A percentile compares a stretch with the other conserved stretches of the same genome.
phyloP scores from a whole-genome alignment of 2,113 vertebrate species.

The Chinchilla lanigera region DNA sequence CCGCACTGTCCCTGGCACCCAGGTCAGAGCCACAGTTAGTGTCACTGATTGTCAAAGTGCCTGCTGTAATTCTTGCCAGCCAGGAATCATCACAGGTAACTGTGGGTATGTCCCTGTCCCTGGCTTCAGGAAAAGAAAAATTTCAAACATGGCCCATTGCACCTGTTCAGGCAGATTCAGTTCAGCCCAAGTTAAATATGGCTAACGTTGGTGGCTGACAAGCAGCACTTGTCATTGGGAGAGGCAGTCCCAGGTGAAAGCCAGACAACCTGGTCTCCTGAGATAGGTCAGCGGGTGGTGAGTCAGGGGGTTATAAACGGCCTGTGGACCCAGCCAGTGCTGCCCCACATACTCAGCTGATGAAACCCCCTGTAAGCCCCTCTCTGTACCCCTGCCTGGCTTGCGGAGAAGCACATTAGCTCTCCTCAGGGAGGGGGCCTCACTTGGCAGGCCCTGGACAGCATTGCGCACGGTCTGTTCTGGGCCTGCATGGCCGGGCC shows the following conservation, averaged over 20 bases:
- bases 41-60: background rate
- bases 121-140: background rate
- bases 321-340: slow-evolving; percentile 10
- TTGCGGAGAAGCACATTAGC: background rate
- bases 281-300: slow-evolving; percentile 70
- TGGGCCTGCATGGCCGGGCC: slow-evolving; percentile 40
- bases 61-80: background rate
- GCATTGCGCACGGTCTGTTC: slow-evolving; percentile 83
- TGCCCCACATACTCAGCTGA: slow-evolving; percentile 61
- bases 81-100: background rate
- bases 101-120: background rate
- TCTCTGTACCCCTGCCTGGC: slow-evolving; percentile 31
- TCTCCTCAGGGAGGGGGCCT: slow-evolving; percentile 41
- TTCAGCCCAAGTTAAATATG: slow-evolving; percentile 34
- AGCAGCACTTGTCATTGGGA: slow-evolving; percentile 6
- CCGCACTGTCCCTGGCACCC: background rate
- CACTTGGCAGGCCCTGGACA: slow-evolving; percentile 69
- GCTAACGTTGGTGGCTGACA: background rate
- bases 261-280: slow-evolving; percentile 66
- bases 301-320: slow-evolving; percentile 77
- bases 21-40: background rate
- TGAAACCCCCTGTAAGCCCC: slow-evolving; percentile 76
- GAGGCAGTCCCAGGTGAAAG: slow-evolving; percentile 58
- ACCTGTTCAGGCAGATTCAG: background rate
- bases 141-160: background rate